Percentiles rank a stretch among this genome's conserved stretches.
Conservation (phyloP, 2,888 invertebrate genomes). For the Ephialtes manifestator region DNA sequence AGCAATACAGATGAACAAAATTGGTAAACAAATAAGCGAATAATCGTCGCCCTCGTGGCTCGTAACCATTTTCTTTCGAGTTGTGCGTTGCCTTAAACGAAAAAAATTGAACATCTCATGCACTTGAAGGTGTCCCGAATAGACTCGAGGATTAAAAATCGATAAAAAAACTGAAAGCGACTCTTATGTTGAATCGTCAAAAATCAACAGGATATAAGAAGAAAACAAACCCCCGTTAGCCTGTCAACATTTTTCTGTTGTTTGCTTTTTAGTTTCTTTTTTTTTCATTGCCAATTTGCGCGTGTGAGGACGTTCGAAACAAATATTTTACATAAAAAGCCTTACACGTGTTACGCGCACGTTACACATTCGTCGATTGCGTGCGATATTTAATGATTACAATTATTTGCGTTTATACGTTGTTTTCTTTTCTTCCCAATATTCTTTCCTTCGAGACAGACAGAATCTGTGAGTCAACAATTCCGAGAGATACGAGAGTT, state of each 20-base stretch:
- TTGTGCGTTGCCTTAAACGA: constrained; percentile 58
- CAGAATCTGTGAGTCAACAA: constrained; percentile 41
- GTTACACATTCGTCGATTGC: constrained; percentile 33
- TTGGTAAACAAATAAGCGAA: constrained; percentile 49
- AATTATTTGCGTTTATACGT: constrained; percentile 26
- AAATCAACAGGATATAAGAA: not conserved
- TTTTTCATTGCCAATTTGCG: not conserved
- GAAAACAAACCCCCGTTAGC: not conserved
- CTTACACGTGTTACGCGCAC: constrained; percentile 29
- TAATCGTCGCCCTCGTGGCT: constrained; percentile 50
- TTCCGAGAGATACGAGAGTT: constrained; percentile 37
- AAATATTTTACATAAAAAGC: constrained; percentile 47
- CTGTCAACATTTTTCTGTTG: not conserved
- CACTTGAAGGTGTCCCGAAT: constrained; percentile 20
- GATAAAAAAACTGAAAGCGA: constrained; percentile 8
- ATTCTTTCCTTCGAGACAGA: constrained; percentile 9
- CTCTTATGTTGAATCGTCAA: not conserved
- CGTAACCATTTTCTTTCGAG: constrained; percentile 48
- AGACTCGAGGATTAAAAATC: constrained; percentile 30
- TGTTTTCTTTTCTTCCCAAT: not conserved
- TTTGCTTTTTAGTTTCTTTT: not conserved
- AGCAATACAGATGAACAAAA: constrained; percentile 51
- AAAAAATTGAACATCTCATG: constrained; percentile 27
- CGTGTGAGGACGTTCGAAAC: constrained; percentile 14
- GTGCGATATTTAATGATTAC: constrained; percentile 19